Conservation (phyloP, 2,888 invertebrate genomes). For the Lepidochrysops patricia region DNA sequence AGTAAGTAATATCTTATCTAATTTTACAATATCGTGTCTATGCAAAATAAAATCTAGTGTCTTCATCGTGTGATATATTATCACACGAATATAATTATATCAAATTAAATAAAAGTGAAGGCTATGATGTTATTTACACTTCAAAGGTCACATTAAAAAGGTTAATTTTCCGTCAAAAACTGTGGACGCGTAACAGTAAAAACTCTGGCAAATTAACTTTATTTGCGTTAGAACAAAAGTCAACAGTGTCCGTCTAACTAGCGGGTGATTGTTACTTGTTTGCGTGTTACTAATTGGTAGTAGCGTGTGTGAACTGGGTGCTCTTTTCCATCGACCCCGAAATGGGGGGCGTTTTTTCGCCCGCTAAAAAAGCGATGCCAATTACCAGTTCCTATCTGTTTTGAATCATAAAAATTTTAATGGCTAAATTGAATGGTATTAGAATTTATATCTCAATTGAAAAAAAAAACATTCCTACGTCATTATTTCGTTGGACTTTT, state of each 20-base stretch:
- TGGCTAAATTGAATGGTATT: no score
- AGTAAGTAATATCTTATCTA: no score
- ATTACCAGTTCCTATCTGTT: neutral
- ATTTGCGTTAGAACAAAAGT: slow-evolving; percentile 16
- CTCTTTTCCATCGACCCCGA: slow-evolving; percentile 26
- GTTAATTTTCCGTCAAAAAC: neutral
- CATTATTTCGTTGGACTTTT: no score
- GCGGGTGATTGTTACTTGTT: slow-evolving; percentile 29
- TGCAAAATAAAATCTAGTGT: no score
- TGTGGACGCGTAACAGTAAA: neutral
- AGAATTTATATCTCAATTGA: no score
- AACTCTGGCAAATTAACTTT: neutral
- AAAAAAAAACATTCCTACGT: no score
- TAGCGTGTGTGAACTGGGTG: slow-evolving; percentile 29
- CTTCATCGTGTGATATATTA: no score
- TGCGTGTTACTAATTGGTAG: slow-evolving; percentile 37
- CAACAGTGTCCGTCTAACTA: slow-evolving; percentile 26
- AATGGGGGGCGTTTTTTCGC: neutral
- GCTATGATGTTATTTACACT: no score
- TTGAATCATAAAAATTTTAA: no score
- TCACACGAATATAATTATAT: no score
- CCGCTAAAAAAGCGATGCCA: neutral
- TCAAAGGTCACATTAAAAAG: neutral
- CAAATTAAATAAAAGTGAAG: no score
- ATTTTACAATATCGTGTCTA: no score